phyloP scores from a whole-genome alignment of 2,797 vertebrate genomes.

The Sciaenops ocellatus region DNA sequence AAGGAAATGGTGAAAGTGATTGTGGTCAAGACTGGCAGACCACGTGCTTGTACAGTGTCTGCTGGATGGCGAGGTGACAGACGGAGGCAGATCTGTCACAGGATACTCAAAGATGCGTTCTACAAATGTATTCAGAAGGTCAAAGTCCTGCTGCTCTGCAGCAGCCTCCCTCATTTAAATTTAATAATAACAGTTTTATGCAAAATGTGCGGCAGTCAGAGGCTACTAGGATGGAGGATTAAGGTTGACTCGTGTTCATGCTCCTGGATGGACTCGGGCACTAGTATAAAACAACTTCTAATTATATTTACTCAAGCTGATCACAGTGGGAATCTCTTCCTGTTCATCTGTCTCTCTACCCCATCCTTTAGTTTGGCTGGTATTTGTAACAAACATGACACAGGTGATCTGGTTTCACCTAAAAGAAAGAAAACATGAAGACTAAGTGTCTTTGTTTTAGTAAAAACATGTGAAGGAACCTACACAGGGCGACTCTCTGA shows the following conservation, averaged over 20 bases:
- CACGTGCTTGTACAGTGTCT: constrained; percentile 45
- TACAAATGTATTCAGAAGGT: constrained; percentile 83
- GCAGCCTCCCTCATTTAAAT: constrained; percentile 80
- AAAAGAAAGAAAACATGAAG: constrained; percentile 6
- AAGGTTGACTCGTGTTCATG: constrained; percentile 38
- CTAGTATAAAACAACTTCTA: constrained; percentile 7
- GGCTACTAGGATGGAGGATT: constrained; percentile 47
- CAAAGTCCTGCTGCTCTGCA: constrained; percentile 74
- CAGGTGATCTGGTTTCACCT: constrained; percentile 13
- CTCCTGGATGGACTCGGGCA: constrained; percentile 29
- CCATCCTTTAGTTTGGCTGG: neutral
- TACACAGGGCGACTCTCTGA: too few species aligned
- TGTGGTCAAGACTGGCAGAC: constrained; percentile 54
- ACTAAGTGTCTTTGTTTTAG: neutral
- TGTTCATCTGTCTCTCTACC: constrained; percentile 2
- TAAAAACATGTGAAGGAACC: too few species aligned
- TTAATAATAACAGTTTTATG: constrained; percentile 82
- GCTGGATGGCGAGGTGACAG: constrained; percentile 67
- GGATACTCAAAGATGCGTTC: constrained; percentile 74
- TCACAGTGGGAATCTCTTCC: constrained; percentile 19
- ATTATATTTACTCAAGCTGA: constrained; percentile 13
- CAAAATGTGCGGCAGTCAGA: constrained; percentile 70
- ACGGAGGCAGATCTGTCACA: constrained; percentile 74
- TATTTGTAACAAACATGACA: constrained; percentile 10
- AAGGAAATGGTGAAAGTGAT: constrained; percentile 52